Percentiles rank a stretch among this genome's conserved stretches.
These are phyloP conservation scores for Ophthalmolycus amberensis DNA, from an alignment of 2,113 vertebrate species.

Conservation along the genomic window DNA sequence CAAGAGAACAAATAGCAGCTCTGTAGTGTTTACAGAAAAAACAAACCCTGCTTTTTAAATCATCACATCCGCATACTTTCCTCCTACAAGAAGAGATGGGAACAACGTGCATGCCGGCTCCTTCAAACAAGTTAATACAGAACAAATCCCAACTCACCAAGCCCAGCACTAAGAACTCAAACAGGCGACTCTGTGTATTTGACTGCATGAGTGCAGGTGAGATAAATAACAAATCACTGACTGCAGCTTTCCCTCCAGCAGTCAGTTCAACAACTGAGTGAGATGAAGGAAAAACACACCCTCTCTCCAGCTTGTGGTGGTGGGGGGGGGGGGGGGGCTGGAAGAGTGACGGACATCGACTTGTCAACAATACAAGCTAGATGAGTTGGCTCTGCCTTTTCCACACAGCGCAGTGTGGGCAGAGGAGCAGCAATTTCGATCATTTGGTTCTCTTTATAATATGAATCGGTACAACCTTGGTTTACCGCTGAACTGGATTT, in stretches of 20 bases:
- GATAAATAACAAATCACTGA: constrained; percentile 42
- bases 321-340: too few relatives aligned
- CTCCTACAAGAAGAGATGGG: neutral
- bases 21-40: neutral
- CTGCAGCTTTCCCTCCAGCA: constrained; percentile 38
- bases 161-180: constrained; percentile 83
- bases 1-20: neutral
- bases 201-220: constrained; percentile 72
- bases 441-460: constrained; percentile 54
- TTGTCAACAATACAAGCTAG: constrained; percentile 52
- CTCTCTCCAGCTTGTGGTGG: constrained; percentile 24
- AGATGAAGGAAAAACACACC: constrained; percentile 34
- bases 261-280: constrained; percentile 41
- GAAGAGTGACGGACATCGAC: constrained; percentile 40
- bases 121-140: neutral
- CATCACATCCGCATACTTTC: neutral
- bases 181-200: constrained; percentile 80
- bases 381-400: constrained; percentile 54
- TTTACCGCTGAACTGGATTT: constrained; percentile 55
- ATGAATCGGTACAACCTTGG: constrained; percentile 68
- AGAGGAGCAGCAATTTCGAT: constrained; percentile 37
- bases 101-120: neutral
- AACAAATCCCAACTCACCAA: constrained; percentile 77
- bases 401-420: constrained; percentile 45
- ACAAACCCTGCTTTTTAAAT: neutral